Evolutionary conservation across 2,797 vertebrate genomes (phyloP).

Genomic region (Malacoctenus gilli): DNA sequence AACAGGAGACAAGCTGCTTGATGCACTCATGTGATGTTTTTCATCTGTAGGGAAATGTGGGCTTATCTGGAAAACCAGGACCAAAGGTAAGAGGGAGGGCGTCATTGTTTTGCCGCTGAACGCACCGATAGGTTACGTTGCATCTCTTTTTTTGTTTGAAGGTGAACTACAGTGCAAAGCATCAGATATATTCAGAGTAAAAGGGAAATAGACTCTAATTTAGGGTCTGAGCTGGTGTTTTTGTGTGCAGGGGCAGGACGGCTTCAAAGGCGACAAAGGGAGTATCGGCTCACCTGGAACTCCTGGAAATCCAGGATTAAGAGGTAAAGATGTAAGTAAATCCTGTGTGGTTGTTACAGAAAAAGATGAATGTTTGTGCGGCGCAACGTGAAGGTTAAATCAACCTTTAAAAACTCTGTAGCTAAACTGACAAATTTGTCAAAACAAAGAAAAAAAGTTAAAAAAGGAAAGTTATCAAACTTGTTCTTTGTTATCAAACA

Average conservation of each 20-base stretch:
- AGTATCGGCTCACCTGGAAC: slow-evolving; percentile 77
- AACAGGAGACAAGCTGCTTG: background rate
- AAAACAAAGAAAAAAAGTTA: too few relatives aligned
- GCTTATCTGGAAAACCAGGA: slow-evolving; percentile 90
- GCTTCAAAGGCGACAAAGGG: slow-evolving; percentile 84
- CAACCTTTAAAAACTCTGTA: too few relatives aligned
- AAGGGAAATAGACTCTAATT: too few relatives aligned
- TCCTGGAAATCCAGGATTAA: slow-evolving; percentile 86
- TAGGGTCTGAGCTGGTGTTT: background rate
- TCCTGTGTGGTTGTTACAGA: slow-evolving; percentile 65
- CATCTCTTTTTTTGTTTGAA: too few relatives aligned
- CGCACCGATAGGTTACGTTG: background rate
- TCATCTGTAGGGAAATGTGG: slow-evolving; percentile 87
- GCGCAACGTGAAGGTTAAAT: too few relatives aligned
- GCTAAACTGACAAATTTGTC: too few relatives aligned
- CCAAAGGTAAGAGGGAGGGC: slow-evolving; percentile 88
- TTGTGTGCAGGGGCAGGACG: slow-evolving; percentile 82
- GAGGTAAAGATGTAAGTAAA: slow-evolving; percentile 98
- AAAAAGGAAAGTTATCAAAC: too few relatives aligned
- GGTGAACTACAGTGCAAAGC: too few relatives aligned
- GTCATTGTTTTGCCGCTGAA: too few relatives aligned
- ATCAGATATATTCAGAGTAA: too few relatives aligned
- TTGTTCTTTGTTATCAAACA: too few relatives aligned
- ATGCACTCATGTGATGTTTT: slow-evolving; percentile 24
- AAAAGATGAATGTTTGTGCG: slow-evolving; percentile 27